Evolutionary conservation across 2,797 vertebrate species (phyloP).

Genomic region (Anguilla obscura): DNA sequence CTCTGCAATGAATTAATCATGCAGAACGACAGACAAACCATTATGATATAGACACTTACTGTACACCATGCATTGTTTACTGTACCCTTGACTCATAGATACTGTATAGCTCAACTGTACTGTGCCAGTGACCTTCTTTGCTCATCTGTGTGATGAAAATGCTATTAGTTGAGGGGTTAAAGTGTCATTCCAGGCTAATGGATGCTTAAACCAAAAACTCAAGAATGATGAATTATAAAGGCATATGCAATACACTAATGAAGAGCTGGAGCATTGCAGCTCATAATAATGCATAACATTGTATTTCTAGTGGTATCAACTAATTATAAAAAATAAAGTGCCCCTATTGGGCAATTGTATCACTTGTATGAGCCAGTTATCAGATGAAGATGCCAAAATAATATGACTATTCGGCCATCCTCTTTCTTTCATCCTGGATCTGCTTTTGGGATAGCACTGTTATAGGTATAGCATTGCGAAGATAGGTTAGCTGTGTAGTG

Average conservation of each 20-base stretch:
- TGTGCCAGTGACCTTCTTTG: background rate
- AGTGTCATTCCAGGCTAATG: background rate
- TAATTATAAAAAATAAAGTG: background rate
- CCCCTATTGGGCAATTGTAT: background rate
- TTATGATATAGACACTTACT: background rate
- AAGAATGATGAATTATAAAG: background rate
- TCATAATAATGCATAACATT: background rate
- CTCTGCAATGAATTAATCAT: slow-evolving; percentile 9
- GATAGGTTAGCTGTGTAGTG: background rate
- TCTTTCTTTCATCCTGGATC: background rate
- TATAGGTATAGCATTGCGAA: background rate
- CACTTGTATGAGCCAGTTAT: background rate
- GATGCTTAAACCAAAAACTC: background rate
- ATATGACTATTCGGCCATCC: background rate
- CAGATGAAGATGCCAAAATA: background rate
- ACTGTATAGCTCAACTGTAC: background rate
- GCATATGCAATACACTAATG: background rate
- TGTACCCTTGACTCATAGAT: background rate
- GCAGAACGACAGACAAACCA: background rate
- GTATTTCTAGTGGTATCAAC: background rate
- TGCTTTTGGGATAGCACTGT: background rate
- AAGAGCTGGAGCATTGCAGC: background rate
- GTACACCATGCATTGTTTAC: background rate
- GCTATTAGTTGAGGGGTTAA: background rate
- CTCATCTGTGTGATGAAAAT: background rate